A percentile compares a stretch with the other conserved stretches of the same genome.
phyloP scores from a whole-genome alignment of 2,113 vertebrate genomes.

The Eretmochelys imbricata region DNA sequence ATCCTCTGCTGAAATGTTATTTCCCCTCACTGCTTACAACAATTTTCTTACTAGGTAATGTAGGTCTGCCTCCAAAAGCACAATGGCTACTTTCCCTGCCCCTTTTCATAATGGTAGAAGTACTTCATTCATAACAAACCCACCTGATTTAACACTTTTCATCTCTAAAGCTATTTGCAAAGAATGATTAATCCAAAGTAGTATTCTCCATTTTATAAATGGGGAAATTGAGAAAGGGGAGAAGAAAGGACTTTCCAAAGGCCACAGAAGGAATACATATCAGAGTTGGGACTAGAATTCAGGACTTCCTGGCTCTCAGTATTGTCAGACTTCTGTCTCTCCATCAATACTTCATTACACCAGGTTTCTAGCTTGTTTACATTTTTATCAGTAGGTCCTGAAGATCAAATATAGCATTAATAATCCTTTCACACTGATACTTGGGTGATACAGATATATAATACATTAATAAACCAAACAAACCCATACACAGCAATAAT shows the following conservation, averaged over 20 bases:
- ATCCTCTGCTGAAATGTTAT: background rate
- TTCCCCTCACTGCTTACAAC: constrained; percentile 1
- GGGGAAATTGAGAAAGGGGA: constrained; percentile 12
- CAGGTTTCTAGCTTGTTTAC: background rate
- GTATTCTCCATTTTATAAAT: background rate
- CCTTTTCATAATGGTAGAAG: background rate
- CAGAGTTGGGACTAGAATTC: background rate
- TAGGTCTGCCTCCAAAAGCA: constrained; percentile 16
- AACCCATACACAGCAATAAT: background rate
- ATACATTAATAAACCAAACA: constrained; percentile 21
- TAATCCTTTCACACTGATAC: constrained; percentile 40
- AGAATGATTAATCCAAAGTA: constrained; percentile 44
- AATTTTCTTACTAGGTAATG: background rate
- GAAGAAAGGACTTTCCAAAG: background rate
- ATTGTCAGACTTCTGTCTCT: background rate
- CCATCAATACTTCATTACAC: background rate
- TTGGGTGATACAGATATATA: background rate
- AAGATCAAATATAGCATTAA: background rate
- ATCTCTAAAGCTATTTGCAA: constrained; percentile 8
- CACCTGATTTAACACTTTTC: constrained; percentile 17
- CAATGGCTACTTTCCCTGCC: background rate
- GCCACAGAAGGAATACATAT: background rate
- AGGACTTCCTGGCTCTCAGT: background rate
- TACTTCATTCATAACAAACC: background rate
- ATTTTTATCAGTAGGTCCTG: background rate